Percentiles rank a stretch among this genome's conserved stretches.
phyloP scores from a whole-genome alignment of 2,113 vertebrate genomes.

The Hippocampus mohnikei region DNA sequence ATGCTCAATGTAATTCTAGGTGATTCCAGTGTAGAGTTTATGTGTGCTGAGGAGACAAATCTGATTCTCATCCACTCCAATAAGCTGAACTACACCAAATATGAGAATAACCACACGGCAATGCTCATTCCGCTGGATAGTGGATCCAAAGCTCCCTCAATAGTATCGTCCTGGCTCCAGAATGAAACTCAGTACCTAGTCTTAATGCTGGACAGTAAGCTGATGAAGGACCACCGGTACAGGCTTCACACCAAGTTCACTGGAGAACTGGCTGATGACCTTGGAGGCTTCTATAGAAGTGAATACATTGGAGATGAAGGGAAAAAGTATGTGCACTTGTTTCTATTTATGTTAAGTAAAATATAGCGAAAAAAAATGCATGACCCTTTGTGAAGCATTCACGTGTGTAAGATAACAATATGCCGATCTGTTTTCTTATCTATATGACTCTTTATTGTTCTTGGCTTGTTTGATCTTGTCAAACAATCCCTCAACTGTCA shows the following conservation, averaged over 20 bases:
- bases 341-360: not conserved
- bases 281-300: slow-evolving; percentile 89
- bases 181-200: slow-evolving; percentile 79
- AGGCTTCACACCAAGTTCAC: slow-evolving; percentile 67
- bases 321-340: slow-evolving; percentile 66
- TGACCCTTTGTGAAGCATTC: not conserved
- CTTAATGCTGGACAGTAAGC: slow-evolving; percentile 57
- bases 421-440: not conserved
- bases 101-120: not conserved
- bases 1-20: slow-evolving; percentile 38
- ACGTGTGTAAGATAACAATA: not conserved
- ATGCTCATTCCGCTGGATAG: slow-evolving; percentile 1
- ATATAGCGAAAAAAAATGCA: not conserved
- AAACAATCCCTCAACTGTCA: not conserved
- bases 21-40: slow-evolving; percentile 71
- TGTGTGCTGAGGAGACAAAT: slow-evolving; percentile 66
- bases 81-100: slow-evolving; percentile 76
- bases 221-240: slow-evolving; percentile 65
- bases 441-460: not conserved
- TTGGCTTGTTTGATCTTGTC: not conserved
- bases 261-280: slow-evolving; percentile 83
- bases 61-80: slow-evolving; percentile 91
- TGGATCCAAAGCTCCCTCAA: not conserved
- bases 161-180: slow-evolving; percentile 51
- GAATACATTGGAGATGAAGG: slow-evolving; percentile 66